Evolutionary conservation across 2,113 vertebrate species (phyloP), one percentile per base, ranked within the genome.

Genomic region (Spheniscus mendiculus): DNA sequence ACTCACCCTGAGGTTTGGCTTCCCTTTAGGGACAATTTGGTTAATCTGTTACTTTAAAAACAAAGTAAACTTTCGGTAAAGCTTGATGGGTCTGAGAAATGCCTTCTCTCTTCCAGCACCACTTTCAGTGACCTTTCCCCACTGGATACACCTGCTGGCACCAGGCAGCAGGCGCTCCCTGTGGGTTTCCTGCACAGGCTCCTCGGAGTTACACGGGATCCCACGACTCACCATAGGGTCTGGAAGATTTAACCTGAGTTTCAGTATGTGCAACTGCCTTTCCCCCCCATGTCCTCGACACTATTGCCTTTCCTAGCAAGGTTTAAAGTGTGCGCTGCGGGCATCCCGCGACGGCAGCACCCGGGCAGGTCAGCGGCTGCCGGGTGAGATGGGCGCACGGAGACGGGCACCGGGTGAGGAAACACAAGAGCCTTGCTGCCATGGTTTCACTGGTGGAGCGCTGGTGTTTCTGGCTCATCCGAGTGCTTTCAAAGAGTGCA

Each of bases 161-260:
- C 7, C 53, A 5, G 0, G 1, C 69, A 65, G 26, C 10, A 7
- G 27, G 18, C 1, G 0, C 29, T 69, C 8, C 78, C 58, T 1
- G 0, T 3, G 49, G 22, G 4, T 2, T 38, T 44, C 56, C 66
- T 14, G 2, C 65, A 4, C 52, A 61, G 32, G 45, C n/a, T 53
- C n/a, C 66, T 42, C 1, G 1, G 3, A 10, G 12, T 42, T 30
- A 16, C 10, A 5, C 0, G 2, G 40, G 34, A 12, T 42, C 59
- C 52, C 59, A 19, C 0, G 0, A 9, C 11, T 26, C 58, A 20
- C 13, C 56, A 12, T 3, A 0, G 74, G 32, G 14, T 21, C 71
- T 87, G 72, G 30, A n/a, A 53, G 47, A 11, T 34, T 23, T 36
- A 40, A 5, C 22, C n/a, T 5, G 26, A 56, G 50, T 27, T 85